Percentiles rank a stretch among this genome's conserved stretches.
Conservation (phyloP, 2,113 vertebrate genomes). For the Cricetomys ansorgei region DNA sequence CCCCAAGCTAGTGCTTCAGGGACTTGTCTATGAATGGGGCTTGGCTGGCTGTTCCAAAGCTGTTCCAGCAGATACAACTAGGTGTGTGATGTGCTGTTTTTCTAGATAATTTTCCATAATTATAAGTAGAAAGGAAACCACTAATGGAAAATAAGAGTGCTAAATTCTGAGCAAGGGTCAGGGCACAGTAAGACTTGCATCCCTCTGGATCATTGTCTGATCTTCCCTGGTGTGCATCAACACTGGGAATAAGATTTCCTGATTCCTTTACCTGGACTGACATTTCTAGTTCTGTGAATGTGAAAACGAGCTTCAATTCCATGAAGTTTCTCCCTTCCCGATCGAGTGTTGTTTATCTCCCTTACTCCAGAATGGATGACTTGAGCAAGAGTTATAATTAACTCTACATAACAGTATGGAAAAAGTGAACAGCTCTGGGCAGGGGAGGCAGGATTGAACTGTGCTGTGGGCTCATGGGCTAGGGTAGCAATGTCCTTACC, state of each 20-base stretch:
- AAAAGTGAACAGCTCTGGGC: neutral
- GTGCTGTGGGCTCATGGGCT: neutral
- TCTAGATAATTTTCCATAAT: slow-evolving; percentile 79
- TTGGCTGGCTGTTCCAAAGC: neutral
- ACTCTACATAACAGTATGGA: neutral
- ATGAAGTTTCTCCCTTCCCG: slow-evolving; percentile 27
- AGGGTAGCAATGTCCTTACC: neutral
- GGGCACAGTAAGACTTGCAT: slow-evolving; percentile 76
- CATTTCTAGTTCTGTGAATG: slow-evolving; percentile 49
- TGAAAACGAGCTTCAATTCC: slow-evolving; percentile 69
- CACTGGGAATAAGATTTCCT: slow-evolving; percentile 71
- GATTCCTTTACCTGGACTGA: slow-evolving; percentile 52
- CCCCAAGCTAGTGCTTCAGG: neutral
- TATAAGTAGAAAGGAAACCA: slow-evolving; percentile 81
- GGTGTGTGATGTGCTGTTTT: fast-evolving
- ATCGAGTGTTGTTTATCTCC: slow-evolving; percentile 65
- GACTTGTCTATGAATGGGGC: neutral
- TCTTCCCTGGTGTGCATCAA: slow-evolving; percentile 41
- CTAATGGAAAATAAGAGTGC: slow-evolving; percentile 85
- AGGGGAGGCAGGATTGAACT: neutral
- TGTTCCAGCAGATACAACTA: no score
- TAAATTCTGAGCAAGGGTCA: slow-evolving; percentile 75
- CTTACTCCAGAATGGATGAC: neutral
- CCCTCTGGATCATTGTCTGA: slow-evolving; percentile 81
- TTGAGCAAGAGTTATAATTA: neutral